Evolutionary conservation across 2,113 vertebrate species (phyloP).

Genomic region (Erpornis zantholeuca): DNA sequence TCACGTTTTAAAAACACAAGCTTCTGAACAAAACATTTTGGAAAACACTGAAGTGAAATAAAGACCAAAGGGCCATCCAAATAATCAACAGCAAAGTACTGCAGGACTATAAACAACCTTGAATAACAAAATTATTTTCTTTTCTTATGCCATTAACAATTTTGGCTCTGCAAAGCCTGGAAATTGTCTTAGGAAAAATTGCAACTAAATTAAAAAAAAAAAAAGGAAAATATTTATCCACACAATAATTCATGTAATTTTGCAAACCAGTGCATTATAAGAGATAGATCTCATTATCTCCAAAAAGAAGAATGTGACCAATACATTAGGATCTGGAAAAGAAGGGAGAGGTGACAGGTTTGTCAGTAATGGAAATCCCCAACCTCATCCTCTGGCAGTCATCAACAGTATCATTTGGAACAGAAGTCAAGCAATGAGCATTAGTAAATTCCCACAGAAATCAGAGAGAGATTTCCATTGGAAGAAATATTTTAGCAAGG

Average conservation of each 20-base stretch:
- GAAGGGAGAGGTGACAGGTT: background rate
- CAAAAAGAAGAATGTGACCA: accelerated
- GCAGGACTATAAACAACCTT: background rate
- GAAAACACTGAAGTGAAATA: background rate
- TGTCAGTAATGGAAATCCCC: background rate
- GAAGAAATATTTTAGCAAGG: background rate
- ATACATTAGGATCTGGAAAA: background rate
- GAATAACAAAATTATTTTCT: background rate
- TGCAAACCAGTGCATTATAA: background rate
- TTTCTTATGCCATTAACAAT: background rate
- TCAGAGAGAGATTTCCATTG: accelerated
- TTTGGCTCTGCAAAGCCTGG: background rate
- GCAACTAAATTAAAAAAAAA: background rate
- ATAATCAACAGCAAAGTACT: background rate
- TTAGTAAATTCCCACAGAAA: background rate
- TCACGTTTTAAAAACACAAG: background rate
- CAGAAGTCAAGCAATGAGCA: background rate
- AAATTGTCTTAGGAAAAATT: background rate
- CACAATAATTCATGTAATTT: background rate
- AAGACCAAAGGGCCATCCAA: background rate
- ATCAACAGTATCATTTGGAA: background rate
- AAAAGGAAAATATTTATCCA: background rate
- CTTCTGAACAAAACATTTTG: background rate
- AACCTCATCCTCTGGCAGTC: background rate
- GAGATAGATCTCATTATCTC: background rate